Evolutionary conservation across 2,113 vertebrate species (phyloP), one percentile per base, ranked within the genome.

Genomic region (Gobius niger): DNA sequence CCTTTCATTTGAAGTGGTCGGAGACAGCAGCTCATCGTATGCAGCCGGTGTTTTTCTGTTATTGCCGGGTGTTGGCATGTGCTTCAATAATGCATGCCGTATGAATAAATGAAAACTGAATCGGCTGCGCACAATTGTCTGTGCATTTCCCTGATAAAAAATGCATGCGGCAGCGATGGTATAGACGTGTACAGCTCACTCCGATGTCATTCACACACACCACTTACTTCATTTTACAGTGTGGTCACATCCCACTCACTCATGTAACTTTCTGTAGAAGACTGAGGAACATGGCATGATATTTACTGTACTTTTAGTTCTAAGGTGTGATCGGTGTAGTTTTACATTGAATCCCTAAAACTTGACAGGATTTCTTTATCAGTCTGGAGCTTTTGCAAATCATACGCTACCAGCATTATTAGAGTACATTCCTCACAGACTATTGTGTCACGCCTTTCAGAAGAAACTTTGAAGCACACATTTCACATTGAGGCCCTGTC

Each of bases 51-150:
- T 54, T 63, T 65, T n/a, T 52, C 44, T 47, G 47, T 72, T 80
- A 65, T 73, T 86, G 73, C 75, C 67, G 15, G 68, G 52, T 68
- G 67, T 72, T 46, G 70, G 72, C 47, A 63, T 68, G 75, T 65
- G 72, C 63, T n/a, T 91, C 47, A 89, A 87, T 88, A 84, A 85
- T 88, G 59, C 56, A 88, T 76, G 47, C 7, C 44, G 61, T 73
- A 85, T 86, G 72, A 84, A 86, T 87, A 89, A 86, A 78, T 83
- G 47, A 78, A 73, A 67, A 12, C 12, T 65, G 19, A 61, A 80
- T 79, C 68, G 59, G 80, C 56, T 73, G 16, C 57, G 70, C 62
- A 76, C 69, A 76, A 76, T 57, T 67, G 67, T 60, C 56, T 24
- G 44, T 65, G 57, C 9, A 34, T 78, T 61, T 34, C 65, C 68